These are phyloP conservation scores for Chrysolina oricalcia DNA, from an alignment of 2,888 invertebrate genomes.

Conservation along the genomic window DNA sequence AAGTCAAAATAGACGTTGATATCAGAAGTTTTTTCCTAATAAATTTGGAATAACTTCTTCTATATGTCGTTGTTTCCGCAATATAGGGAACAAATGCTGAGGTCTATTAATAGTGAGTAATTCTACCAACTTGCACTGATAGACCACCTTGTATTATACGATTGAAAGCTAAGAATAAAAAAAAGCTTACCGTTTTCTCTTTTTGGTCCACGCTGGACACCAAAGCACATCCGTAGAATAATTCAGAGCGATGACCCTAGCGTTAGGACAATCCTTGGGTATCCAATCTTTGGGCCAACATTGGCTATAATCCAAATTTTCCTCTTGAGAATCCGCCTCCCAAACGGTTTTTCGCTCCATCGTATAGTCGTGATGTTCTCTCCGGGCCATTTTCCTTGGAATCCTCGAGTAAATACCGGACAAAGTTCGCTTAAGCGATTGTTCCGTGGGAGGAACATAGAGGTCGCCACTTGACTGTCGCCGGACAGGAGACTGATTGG, in stretches of 20 bases:
- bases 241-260: constrained; percentile 86
- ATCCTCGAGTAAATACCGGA: constrained; percentile 59
- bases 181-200: constrained; percentile 75
- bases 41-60: too few relatives aligned
- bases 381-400: constrained; percentile 62
- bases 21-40: too few relatives aligned
- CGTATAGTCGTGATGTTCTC: constrained; percentile 35
- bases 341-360: constrained; percentile 47
- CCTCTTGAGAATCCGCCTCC: constrained; percentile 52
- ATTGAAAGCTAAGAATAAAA: too few relatives aligned
- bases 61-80: too few relatives aligned
- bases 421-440: constrained; percentile 61
- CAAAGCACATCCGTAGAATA: constrained; percentile 88
- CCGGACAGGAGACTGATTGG: constrained; percentile 62
- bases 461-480: constrained; percentile 61
- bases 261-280: constrained; percentile 83
- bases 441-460: constrained; percentile 58
- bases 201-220: constrained; percentile 83
- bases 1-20: too few relatives aligned
- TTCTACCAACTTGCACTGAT: too few relatives aligned
- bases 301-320: constrained; percentile 71
- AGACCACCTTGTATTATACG: too few relatives aligned
- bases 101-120: too few relatives aligned
- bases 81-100: too few relatives aligned
- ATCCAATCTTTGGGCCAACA: constrained; percentile 95